Evolutionary conservation across 2,113 vertebrate species (phyloP).

Genomic region (Lampris megalopsis): DNA sequence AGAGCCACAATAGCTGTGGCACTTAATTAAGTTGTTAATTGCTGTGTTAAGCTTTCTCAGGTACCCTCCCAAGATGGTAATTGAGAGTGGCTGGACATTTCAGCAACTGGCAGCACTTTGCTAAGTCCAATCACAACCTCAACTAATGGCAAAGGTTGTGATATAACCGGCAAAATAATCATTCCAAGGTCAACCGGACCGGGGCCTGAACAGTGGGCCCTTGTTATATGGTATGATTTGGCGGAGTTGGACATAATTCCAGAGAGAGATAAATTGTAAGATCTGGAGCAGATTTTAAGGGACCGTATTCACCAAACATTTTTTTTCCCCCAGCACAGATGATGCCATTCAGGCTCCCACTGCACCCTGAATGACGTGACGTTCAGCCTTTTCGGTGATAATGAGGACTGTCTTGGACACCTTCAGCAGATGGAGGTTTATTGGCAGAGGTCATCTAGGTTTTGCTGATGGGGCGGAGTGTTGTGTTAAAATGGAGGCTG

Average conservation of each 20-base stretch:
- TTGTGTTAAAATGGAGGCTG: too few species aligned
- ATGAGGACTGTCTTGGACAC: not conserved
- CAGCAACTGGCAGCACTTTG: slow-evolving; percentile 77
- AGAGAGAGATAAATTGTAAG: too few species aligned
- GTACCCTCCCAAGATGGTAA: slow-evolving; percentile 82
- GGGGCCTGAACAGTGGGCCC: slow-evolving; percentile 9
- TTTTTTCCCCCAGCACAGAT: not conserved
- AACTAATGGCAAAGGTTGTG: slow-evolving; percentile 63
- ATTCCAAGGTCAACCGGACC: slow-evolving; percentile 32
- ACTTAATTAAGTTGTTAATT: slow-evolving; percentile 89
- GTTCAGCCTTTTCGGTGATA: not conserved
- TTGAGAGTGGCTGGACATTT: slow-evolving; percentile 83
- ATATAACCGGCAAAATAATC: slow-evolving; percentile 46
- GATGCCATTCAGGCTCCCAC: not conserved
- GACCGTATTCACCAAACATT: slow-evolving; percentile 14
- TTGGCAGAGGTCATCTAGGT: too few species aligned
- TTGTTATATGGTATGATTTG: slow-evolving; percentile 8
- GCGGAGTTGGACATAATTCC: slow-evolving; percentile 13
- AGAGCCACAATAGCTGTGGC: slow-evolving; percentile 80
- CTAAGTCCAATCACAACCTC: slow-evolving; percentile 84
- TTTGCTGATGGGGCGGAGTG: too few species aligned
- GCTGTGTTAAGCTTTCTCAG: slow-evolving; percentile 85
- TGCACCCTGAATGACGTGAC: too few species aligned
- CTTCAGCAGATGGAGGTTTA: too few species aligned
- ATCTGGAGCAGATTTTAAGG: not conserved